Base-by-base conservation (phyloP, 1,140 invertebrate genomes). In the Stegodyphus mimosarum region DNA sequence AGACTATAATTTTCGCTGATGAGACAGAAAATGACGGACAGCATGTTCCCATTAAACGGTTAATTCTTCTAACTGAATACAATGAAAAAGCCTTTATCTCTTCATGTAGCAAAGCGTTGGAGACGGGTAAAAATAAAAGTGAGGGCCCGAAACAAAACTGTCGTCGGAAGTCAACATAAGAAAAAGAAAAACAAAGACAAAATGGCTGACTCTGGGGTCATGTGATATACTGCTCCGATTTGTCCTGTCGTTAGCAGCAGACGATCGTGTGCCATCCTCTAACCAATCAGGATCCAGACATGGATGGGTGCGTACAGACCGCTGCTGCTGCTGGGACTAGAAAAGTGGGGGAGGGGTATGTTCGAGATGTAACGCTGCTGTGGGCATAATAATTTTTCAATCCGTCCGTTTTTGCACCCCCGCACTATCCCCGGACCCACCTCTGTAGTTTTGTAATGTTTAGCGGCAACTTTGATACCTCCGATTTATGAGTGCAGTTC, bases 381-480 rank as follows among this genome's bases (percentile, higher is more conserved):
- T 84, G 71, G 72, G 72, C 71, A 75, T 75, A 76, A 84, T 84
- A 69, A 84, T 84, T 75, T 84, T 76, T 75, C 72, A 83, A 74
- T 74, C 71, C 55, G 15, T 60, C 70, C 70, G 53, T 72, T 81
- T 49, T 17, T 60, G 13, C 63, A 11, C 78, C 11, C 13, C 78
- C 53, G 11, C n/a, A 18, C 64, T 17, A 17, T 67, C 64, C 13
- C n/a, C 4, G 15, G 6, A 17, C 63, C 49, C 48, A 33, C 33
- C 15, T 60, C 10, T 52, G 33, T 67, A 60, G 15, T 69, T 76
- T 84, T 84, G 63, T 75, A 69, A 75, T 64, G 50, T 67, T 76
- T 69, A 74, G 50, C 73, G n/a, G 60, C 63, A 70, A 69, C 18
- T 84, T 69, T 70, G 50, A 69, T 83, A 83, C 50, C 49, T 74